Percentiles rank a stretch among this genome's conserved stretches.
Evolutionary conservation across 2,113 vertebrate species (phyloP).

Genomic region (Aspidoscelis tigris): DNA sequence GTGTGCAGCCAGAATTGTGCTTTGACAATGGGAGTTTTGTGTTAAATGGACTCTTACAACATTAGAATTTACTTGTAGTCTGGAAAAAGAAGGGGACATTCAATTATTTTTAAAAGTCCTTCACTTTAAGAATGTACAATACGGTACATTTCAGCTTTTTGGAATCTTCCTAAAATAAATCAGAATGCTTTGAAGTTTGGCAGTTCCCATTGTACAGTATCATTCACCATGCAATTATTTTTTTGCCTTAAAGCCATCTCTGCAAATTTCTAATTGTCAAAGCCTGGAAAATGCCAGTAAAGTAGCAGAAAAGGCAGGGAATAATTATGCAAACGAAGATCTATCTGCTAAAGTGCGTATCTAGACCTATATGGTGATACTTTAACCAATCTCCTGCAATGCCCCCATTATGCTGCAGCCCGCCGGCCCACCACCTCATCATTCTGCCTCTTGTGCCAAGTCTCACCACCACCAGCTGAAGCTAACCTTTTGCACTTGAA

Average conservation of each 20-base stretch:
- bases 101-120: accelerated
- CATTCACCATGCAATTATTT: neutral
- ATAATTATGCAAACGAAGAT: neutral
- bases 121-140: neutral
- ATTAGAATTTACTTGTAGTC: neutral
- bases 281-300: neutral
- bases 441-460: no score
- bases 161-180: accelerated
- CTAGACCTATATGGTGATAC: neutral
- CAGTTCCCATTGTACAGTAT: accelerated
- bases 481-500: no score
- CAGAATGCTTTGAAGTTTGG: neutral
- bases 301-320: neutral
- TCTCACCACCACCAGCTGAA: no score
- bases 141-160: accelerated
- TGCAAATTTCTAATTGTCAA: neutral
- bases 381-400: no score
- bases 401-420: no score
- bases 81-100: accelerated
- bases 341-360: neutral
- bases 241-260: neutral
- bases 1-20: no score
- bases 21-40: no score
- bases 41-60: neutral
- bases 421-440: no score